These are phyloP conservation scores for Neelides folsomi DNA, from an alignment of 2,888 invertebrate species.

Conservation along the genomic window DNA sequence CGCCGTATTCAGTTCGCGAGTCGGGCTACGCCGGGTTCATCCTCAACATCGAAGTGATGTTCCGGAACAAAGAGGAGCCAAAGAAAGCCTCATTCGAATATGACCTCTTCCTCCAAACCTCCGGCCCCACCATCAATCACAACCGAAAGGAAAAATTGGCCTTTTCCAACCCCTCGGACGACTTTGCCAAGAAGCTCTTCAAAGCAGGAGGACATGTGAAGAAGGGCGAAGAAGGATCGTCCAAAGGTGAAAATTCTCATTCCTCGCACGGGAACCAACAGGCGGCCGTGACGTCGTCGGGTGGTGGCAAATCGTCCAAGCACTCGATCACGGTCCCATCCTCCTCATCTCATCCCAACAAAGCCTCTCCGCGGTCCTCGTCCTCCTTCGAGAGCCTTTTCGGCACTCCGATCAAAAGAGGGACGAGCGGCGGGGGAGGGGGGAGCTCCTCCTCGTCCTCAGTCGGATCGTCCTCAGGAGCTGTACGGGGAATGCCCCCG, in stretches of 20 bases:
- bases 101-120: conserved; percentile 67
- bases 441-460: neutral
- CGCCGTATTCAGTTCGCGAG: conserved; percentile 77
- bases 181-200: conserved; percentile 71
- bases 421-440: neutral
- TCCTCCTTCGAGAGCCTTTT: conserved; percentile 66
- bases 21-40: conserved; percentile 93
- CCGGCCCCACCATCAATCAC: conserved; percentile 56
- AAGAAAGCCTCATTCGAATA: conserved; percentile 62
- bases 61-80: conserved; percentile 79
- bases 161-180: conserved; percentile 73
- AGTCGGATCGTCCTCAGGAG: neutral
- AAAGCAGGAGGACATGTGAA: conserved; percentile 58
- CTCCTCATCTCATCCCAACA: conserved; percentile 20
- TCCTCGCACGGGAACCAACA: conserved; percentile 10
- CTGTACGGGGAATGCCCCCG: neutral
- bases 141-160: conserved; percentile 67
- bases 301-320: conserved; percentile 23
- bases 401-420: conserved; percentile 60
- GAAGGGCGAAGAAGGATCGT: conserved; percentile 6
- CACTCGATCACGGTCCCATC: conserved; percentile 13
- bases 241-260: neutral
- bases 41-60: conserved; percentile 67
- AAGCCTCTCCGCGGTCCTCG: conserved; percentile 32
- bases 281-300: neutral